Percentiles rank a stretch among this genome's conserved stretches.
Conservation (phyloP, 2,888 invertebrate species). For the Pandemis heparana region DNA sequence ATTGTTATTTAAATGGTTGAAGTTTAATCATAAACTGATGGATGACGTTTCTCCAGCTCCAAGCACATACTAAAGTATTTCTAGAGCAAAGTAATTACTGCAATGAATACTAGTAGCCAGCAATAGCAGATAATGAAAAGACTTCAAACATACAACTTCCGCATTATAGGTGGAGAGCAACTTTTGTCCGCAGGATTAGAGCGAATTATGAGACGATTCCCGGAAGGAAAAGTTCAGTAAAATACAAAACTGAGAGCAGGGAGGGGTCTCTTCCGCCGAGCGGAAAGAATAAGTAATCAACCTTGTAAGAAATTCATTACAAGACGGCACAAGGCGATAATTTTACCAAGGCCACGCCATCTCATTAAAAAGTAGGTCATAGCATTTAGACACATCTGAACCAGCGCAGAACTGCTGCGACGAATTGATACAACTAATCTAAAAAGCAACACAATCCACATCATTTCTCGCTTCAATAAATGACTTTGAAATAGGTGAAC, state of each 20-base stretch:
- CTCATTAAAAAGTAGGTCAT: slow-evolving; percentile 21
- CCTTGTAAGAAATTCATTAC: slow-evolving; percentile 27
- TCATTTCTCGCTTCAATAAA: neutral
- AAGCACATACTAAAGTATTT: neutral
- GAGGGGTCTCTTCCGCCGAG: neutral
- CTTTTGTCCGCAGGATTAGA: neutral
- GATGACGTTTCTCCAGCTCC: neutral
- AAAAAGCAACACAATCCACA: neutral
- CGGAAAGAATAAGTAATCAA: slow-evolving; percentile 22
- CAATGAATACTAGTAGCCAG: neutral
- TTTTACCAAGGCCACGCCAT: neutral
- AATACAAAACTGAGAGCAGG: neutral
- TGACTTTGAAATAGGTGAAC: neutral
- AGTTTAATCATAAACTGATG: neutral
- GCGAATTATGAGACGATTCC: slow-evolving; percentile 3
- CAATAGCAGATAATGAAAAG: neutral
- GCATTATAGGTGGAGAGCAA: neutral
- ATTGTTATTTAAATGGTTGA: slow-evolving; percentile 11
- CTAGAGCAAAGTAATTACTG: neutral
- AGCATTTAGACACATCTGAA: neutral
- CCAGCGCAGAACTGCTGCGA: neutral
- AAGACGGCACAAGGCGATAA: slow-evolving; percentile 14
- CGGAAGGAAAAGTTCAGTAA: slow-evolving; percentile 2
- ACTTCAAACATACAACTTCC: neutral
- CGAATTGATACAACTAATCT: neutral